Evolutionary conservation across 2,797 vertebrate genomes (phyloP), one percentile per base, ranked within the genome.

Genomic region (Glyptemys insculpta): DNA sequence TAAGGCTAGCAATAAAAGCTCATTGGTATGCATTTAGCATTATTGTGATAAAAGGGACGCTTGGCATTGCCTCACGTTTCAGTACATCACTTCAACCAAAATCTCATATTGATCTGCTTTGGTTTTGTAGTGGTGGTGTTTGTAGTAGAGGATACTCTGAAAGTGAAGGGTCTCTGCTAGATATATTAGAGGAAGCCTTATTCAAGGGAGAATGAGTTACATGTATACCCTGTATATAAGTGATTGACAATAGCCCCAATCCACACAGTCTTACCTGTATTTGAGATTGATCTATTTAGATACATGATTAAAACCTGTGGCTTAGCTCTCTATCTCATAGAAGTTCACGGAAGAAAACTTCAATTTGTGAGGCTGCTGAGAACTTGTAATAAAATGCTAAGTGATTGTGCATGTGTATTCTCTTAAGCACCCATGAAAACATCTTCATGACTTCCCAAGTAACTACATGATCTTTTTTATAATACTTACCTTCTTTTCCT

Each of bases 151-250:
- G 59, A 11, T 91, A 15, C 50, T 86, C 25, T 1, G 3, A 34
- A 91, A 88, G 37, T 21, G 80, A 87, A 15, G 85, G 89, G 92
- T 34, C 25, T 2, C 0, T 95, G 88, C 86, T 72, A 16, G 83
- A 74, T 5, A 18, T 54, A 0, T 88, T 89, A 25, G 23, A 92
- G 50, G 57, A 84, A 95, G 65, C 87, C n/a, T 34, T 92, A 3
- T 86, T 95, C 90, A 79, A 72, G 18, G 23, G 37, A 68, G 3
- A n/a, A 85, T 94, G 90, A 81, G 81, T 92, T 68, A n/a, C 62
- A 65, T 57, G n/a, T 31, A 8, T 87, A 65, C 81, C 50, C 34
- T 68, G 34, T 37, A 68, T 93, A 85, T 19, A 93, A 93, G 4
- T 81, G 56, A 49, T 18, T 90, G 81, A 29, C 6, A 91, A 54